These are phyloP conservation scores for Eulemur albifrons DNA, from an alignment of 2,797 vertebrate species.

Conservation along the genomic window DNA sequence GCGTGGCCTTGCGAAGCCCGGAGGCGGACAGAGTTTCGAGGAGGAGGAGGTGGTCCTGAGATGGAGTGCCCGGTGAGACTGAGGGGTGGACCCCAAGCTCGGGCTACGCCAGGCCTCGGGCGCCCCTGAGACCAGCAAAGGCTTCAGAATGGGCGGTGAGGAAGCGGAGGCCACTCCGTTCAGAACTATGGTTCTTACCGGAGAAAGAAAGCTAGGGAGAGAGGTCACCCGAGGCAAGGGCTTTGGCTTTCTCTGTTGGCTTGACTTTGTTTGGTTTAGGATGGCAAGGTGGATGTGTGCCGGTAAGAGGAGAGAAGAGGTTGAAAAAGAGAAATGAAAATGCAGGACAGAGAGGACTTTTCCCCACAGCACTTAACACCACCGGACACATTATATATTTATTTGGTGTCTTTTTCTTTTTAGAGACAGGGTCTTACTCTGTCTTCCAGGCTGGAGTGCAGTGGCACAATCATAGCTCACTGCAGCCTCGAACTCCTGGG, in stretches of 20 bases:
- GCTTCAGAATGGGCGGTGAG: fast-evolving
- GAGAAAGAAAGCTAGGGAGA: background rate
- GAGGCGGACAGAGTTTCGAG: background rate
- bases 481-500: too few relatives aligned
- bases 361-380: fast-evolving
- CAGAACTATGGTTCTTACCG: background rate
- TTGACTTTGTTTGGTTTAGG: background rate
- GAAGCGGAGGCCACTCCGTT: background rate
- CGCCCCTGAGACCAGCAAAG: too few relatives aligned
- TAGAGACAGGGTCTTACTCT: background rate
- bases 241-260: background rate
- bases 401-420: background rate
- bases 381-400: fast-evolving
- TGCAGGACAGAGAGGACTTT: background rate
- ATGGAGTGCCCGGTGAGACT: background rate
- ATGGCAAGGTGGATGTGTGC: fast-evolving
- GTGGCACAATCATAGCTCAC: too few relatives aligned
- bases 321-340: background rate
- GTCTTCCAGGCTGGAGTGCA: too few relatives aligned
- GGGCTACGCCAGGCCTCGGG: background rate
- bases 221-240: background rate
- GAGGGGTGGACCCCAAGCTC: background rate
- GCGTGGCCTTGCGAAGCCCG: fast-evolving
- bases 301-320: background rate
- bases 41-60: background rate